Evolutionary conservation across 2,113 vertebrate species (phyloP).

Genomic region (Martes martes): DNA sequence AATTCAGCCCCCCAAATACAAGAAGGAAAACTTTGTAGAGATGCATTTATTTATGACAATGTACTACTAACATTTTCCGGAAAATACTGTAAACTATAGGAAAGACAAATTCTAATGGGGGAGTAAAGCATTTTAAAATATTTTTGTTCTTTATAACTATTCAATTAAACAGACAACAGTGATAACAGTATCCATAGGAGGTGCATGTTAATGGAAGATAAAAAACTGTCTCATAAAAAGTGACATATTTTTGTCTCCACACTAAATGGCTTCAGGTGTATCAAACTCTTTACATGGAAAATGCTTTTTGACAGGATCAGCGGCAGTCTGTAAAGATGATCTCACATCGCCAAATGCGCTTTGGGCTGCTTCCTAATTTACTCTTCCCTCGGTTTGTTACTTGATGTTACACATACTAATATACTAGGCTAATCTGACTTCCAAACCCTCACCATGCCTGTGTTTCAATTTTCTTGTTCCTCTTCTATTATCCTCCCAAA

Average conservation of each 20-base stretch:
- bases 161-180: neutral
- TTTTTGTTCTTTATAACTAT: neutral
- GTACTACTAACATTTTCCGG: neutral
- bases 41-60: neutral
- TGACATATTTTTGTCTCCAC: neutral
- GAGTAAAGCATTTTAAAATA: neutral
- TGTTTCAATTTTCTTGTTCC: neutral
- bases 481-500: neutral
- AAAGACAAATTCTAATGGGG: neutral
- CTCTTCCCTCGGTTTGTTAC: neutral
- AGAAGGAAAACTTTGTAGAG: neutral
- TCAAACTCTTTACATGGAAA: neutral
- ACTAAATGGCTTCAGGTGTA: neutral
- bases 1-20: neutral
- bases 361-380: neutral
- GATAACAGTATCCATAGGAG: neutral
- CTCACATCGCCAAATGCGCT: neutral
- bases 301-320: neutral
- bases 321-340: neutral
- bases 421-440: neutral
- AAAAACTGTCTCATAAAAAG: neutral
- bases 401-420: neutral
- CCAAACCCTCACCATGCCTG: neutral
- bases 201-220: neutral
- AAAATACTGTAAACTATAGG: neutral